Percentiles rank a stretch among this genome's conserved stretches.
phyloP scores from a whole-genome alignment of 2,797 vertebrate genomes.

The Enteromius fasciolatus region DNA sequence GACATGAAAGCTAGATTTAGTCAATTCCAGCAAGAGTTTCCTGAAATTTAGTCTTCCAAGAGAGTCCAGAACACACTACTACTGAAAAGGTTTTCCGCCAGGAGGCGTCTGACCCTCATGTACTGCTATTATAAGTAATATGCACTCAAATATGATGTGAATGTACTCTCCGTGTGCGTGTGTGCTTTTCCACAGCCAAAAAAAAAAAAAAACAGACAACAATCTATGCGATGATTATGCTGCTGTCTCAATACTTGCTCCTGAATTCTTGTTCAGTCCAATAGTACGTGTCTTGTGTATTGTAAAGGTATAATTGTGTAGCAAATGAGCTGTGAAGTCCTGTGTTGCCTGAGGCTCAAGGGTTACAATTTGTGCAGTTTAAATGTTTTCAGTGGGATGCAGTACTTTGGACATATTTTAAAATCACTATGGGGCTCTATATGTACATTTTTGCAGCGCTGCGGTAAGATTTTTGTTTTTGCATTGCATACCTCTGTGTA shows the following conservation, averaged over 20 bases:
- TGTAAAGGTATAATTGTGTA: slow-evolving; percentile 24
- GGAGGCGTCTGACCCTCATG: slow-evolving; percentile 66
- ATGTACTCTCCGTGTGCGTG: slow-evolving; percentile 69
- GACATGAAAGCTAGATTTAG: slow-evolving; percentile 23
- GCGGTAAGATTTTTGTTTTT: not conserved
- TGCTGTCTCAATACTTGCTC: slow-evolving; percentile 74
- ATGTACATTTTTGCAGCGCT: not conserved
- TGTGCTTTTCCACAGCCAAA: slow-evolving; percentile 66
- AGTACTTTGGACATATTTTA: slow-evolving; percentile 16
- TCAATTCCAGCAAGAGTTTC: slow-evolving; percentile 21
- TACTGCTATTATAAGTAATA: slow-evolving; percentile 76
- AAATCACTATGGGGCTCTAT: slow-evolving; percentile 7
- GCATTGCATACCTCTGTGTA: not conserved
- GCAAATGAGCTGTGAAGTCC: slow-evolving; percentile 11
- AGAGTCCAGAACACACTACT: slow-evolving; percentile 58
- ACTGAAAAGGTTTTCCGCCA: slow-evolving; percentile 64
- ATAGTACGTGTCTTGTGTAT: slow-evolving; percentile 26
- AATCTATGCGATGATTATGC: slow-evolving; percentile 72
- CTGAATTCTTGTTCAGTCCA: slow-evolving; percentile 67
- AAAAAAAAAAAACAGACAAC: slow-evolving; percentile 35
- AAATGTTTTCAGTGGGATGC: slow-evolving; percentile 7
- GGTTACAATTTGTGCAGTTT: slow-evolving; percentile 13
- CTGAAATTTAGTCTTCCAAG: slow-evolving; percentile 53
- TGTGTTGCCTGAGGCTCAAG: slow-evolving; percentile 31
- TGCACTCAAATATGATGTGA: slow-evolving; percentile 75